Conservation (phyloP, 2,113 vertebrate genomes). For the Mobula birostris region DNA sequence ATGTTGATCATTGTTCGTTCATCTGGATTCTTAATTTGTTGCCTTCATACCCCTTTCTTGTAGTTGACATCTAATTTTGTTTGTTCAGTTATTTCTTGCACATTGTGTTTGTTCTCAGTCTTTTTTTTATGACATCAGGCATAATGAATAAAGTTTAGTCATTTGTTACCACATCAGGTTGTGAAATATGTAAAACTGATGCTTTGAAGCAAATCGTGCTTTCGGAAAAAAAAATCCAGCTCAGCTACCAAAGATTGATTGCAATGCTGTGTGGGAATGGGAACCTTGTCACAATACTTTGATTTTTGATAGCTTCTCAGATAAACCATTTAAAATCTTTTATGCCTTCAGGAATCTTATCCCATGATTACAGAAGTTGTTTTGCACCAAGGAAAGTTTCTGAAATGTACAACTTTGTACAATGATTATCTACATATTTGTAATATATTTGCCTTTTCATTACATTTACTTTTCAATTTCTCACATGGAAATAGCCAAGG, state of each 20-base stretch:
- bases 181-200: not conserved
- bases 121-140: not conserved
- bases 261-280: not conserved
- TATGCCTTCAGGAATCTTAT: not conserved
- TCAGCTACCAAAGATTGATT: not conserved
- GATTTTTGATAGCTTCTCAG: not conserved
- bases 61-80: not conserved
- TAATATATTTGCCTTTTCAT: not conserved
- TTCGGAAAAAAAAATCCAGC: not conserved
- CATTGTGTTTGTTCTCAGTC: not conserved
- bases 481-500: not conserved
- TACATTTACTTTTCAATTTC: too few relatives aligned
- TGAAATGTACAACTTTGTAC: not conserved
- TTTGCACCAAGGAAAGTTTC: not conserved
- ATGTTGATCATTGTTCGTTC: not conserved
- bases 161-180: not conserved
- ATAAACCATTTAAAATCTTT: not conserved
- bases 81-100: not conserved
- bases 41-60: not conserved
- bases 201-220: not conserved
- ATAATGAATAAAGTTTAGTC: constrained; percentile 18
- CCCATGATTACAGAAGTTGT: not conserved
- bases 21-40: not conserved
- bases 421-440: not conserved
- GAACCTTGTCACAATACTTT: not conserved